A percentile compares a stretch with the other conserved stretches of the same genome.
Conservation (phyloP, 2,797 vertebrate genomes). For the Crocodylus rhombifer region DNA sequence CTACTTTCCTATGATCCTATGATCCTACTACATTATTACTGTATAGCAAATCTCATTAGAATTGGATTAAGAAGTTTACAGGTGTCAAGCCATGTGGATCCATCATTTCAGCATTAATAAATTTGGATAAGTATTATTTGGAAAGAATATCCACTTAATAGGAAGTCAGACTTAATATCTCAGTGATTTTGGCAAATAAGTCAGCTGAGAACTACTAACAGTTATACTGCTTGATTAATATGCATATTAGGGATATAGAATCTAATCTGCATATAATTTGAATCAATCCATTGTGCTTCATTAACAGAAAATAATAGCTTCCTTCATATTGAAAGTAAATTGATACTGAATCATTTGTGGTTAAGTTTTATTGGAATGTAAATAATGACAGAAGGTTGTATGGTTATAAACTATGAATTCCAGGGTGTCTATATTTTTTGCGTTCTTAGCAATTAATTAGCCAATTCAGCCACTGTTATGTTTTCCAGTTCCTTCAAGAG, state of each 20-base stretch:
- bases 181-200: background rate
- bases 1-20: no score
- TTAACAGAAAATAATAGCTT: background rate
- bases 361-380: background rate
- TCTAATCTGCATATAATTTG: background rate
- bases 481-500: background rate
- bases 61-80: background rate
- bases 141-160: background rate
- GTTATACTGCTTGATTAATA: background rate
- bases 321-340: background rate
- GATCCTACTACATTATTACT: background rate
- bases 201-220: rapidly evolving
- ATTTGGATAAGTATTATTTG: background rate
- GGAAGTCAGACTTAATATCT: background rate
- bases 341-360: background rate
- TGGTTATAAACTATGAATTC: constrained; percentile 1
- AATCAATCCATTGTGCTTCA: background rate
- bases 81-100: background rate
- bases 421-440: background rate
- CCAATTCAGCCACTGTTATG: background rate
- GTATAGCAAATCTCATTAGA: background rate
- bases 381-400: background rate
- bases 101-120: background rate
- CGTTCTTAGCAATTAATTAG: background rate
- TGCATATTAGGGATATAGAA: background rate